phyloP scores from a whole-genome alignment of 2,797 vertebrate genomes.

The Pristis pectinata region DNA sequence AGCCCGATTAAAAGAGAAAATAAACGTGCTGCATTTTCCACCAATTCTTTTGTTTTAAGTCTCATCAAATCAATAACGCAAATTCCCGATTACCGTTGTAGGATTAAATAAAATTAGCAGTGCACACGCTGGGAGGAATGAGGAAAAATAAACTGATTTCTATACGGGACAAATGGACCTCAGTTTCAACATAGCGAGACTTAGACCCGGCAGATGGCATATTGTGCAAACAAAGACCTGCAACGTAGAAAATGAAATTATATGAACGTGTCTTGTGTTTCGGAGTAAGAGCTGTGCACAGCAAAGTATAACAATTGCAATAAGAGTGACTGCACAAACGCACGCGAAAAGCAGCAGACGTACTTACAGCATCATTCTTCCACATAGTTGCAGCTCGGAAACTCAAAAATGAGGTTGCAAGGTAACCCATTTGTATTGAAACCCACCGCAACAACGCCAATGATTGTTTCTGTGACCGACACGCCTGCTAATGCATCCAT shows the following conservation, averaged over 20 bases:
- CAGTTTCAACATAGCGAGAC: not conserved
- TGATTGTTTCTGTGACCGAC: not conserved
- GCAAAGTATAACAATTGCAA: not conserved
- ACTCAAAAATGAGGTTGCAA: slow-evolving; percentile 7
- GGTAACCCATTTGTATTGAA: slow-evolving; percentile 34
- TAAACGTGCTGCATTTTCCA: slow-evolving; percentile 40
- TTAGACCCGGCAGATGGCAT: not conserved
- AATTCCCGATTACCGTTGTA: not conserved
- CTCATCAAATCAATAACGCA: too few relatives aligned
- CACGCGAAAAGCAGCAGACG: slow-evolving; percentile 30
- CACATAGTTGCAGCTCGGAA: slow-evolving; percentile 69
- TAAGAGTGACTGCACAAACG: not conserved
- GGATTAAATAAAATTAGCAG: slow-evolving; percentile 32
- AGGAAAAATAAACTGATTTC: not conserved
- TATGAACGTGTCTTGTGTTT: not conserved
- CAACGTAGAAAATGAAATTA: slow-evolving; percentile 16
- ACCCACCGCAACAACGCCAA: slow-evolving; percentile 14
- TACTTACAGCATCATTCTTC: slow-evolving; percentile 91
- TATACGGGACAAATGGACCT: not conserved
- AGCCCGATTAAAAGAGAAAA: slow-evolving; percentile 31
- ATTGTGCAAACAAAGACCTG: slow-evolving; percentile 23
- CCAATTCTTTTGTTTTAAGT: not conserved
- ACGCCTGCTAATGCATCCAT: not conserved
- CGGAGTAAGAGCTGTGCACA: not conserved
- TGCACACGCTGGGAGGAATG: not conserved